phyloP scores from a whole-genome alignment of 2,888 invertebrate species.

The Hipparchia semele region DNA sequence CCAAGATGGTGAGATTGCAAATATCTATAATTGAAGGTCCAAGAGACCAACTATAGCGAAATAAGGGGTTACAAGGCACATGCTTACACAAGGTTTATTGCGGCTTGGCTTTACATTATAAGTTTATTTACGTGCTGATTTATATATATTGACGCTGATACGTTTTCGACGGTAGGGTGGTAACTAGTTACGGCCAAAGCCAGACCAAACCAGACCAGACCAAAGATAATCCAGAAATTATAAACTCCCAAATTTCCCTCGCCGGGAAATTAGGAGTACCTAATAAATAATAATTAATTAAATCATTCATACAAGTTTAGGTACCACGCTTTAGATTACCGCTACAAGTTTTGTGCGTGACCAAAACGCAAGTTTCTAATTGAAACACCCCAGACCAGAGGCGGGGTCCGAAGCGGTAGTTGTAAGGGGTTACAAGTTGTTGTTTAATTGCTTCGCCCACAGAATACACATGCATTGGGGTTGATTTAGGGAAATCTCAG shows the following conservation, averaged over 20 bases:
- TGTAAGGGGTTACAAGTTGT: constrained; percentile 18
- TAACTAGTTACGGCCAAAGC: no score
- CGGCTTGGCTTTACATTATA: background rate
- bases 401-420: constrained; percentile 25
- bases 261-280: no score
- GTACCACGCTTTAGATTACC: constrained; percentile 30
- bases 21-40: constrained; percentile 57
- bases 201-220: no score
- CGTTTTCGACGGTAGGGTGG: no score
- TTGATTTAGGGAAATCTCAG: constrained; percentile 10
- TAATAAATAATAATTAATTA: background rate
- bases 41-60: constrained; percentile 22
- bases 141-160: background rate
- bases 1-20: constrained; percentile 49
- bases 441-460: constrained; percentile 21
- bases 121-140: background rate
- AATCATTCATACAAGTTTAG: constrained; percentile 4
- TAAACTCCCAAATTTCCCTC: no score
- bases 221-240: no score
- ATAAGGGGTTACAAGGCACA: constrained; percentile 6
- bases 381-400: constrained; percentile 51
- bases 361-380: constrained; percentile 57
- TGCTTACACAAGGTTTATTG: background rate
- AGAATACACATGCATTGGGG: constrained; percentile 22
- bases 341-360: constrained; percentile 30